phyloP scores from a whole-genome alignment of 2,888 invertebrate genomes.

The Diplolepis rosae region DNA sequence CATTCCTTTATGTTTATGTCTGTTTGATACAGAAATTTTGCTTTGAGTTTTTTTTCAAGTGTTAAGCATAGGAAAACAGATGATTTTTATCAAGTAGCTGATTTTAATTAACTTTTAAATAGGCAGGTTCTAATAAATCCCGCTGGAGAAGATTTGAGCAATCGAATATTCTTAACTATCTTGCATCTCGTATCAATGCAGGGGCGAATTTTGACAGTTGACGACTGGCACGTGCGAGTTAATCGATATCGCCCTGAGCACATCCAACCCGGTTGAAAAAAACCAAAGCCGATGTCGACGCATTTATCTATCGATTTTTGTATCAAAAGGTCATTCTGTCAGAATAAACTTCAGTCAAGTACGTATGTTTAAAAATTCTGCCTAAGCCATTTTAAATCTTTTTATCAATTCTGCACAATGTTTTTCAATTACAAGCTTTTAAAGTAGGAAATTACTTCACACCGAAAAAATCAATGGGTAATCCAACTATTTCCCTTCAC shows the following conservation, averaged over 20 bases:
- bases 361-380: no score
- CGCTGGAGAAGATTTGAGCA: constrained; percentile 31
- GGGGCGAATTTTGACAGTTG: constrained; percentile 48
- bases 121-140: constrained; percentile 8
- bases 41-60: no score
- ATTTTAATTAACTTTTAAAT: constrained; percentile 19
- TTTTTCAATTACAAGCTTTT: no score
- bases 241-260: constrained; percentile 47
- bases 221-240: constrained; percentile 58
- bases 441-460: no score
- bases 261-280: constrained; percentile 24
- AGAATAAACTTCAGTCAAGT: neutral
- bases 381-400: no score
- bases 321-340: neutral
- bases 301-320: neutral
- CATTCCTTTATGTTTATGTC: no score
- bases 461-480: no score
- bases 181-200: constrained; percentile 48
- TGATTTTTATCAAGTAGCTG: neutral
- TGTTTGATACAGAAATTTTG: no score
- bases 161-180: constrained; percentile 48
- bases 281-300: neutral
- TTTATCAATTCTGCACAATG: no score
- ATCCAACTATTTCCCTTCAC: no score
- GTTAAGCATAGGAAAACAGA: no score